Evolutionary conservation across 23 tunicate genomes (phyloP), one percentile per base, ranked within the genome.

Genomic region (Clavelina lepadiformis): DNA sequence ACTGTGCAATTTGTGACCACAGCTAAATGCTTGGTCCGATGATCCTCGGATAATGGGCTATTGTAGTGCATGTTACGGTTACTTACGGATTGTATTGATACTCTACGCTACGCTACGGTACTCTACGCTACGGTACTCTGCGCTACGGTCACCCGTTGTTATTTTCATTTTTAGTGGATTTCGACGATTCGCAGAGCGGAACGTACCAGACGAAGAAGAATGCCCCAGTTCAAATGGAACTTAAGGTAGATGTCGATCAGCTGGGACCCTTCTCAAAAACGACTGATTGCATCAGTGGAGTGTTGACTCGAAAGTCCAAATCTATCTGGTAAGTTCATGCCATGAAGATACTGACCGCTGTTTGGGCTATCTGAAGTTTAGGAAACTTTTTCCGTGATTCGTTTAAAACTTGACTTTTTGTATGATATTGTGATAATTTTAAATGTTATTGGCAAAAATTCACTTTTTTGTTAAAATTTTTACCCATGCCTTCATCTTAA

Each of bases 161-260:
- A 8, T 41, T 41, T 15, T 8, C 49, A 41, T 38, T 6, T 23
- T 5, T 33, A 71, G 76, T 71, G 20, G 76, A 71, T 65, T 71
- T 61, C 38, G 32, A 26, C 46, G 46, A 59, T 31, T 65, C 87
- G 23, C 33, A 38, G 57, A 80, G 87, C 54, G 87, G 87, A 21
- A 26, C 55, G 35, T 80, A 71, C 64, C 73, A 73, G 7, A 56
- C 72, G 0, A 53, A 46, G 31, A n/a, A n/a, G n/a, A 61, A 69
- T 58, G 22, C 36, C 7, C 64, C 60, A 55, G 38, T 31, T 3
- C 52, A 28, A 25, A 44, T 80, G 33, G 57, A 51, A 34, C 35
- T 80, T 22, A 71, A 61, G 44, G 57, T 80, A 3, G 87, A 80
- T 32, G 71, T 80, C 22, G 87, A 80, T 38, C 65, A 63, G 51